phyloP scores from a whole-genome alignment of 2,113 vertebrate genomes.

The Climacteris rufus region DNA sequence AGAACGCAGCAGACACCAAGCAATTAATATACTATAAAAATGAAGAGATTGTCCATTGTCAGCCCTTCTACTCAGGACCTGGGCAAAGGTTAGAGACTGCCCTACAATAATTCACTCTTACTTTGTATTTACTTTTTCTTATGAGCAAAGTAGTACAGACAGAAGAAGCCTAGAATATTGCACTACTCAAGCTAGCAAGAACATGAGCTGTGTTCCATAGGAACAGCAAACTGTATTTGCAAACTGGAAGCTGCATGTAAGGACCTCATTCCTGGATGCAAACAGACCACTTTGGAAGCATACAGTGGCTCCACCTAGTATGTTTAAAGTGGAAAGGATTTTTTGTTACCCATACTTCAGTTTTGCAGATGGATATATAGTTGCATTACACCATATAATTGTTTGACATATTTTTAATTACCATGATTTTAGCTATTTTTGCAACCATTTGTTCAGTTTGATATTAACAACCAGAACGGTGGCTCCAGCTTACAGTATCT shows the following conservation, averaged over 20 bases:
- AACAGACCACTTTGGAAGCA: background rate
- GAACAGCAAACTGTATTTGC: background rate
- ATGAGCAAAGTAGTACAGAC: background rate
- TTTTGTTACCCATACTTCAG: background rate
- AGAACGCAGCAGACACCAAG: background rate
- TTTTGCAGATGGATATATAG: background rate
- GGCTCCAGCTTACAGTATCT: background rate
- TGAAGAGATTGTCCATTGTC: background rate
- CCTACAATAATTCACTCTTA: background rate
- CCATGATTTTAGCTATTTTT: conserved; percentile 1
- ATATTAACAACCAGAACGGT: background rate
- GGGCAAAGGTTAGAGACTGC: background rate
- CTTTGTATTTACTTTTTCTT: background rate
- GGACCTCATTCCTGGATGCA: background rate
- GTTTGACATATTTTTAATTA: background rate
- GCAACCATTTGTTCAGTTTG: background rate
- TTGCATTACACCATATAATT: background rate
- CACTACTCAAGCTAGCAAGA: background rate
- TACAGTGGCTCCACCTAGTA: background rate
- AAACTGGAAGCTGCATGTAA: background rate
- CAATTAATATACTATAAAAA: background rate
- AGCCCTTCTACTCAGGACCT: background rate
- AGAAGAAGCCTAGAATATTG: background rate
- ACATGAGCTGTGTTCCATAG: accelerated
- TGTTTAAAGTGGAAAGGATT: accelerated